A percentile compares a stretch with the other conserved stretches of the same genome.
Evolutionary conservation across 1,140 invertebrate species (phyloP).

Genomic region (Archivesica marissinica): DNA sequence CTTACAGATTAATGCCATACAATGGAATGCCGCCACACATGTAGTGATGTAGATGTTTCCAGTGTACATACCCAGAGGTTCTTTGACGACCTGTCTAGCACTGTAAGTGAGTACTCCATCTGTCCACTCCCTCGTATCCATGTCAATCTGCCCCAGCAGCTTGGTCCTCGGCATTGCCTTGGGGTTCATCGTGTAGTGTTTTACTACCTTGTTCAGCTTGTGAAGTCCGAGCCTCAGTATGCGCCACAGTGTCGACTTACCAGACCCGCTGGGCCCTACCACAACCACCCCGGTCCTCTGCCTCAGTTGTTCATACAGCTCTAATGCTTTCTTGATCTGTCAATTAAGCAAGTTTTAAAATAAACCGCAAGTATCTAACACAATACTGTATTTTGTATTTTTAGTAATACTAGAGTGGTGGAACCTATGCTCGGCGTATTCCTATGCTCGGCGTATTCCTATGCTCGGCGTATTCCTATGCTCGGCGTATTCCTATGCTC

Average conservation of each 20-base stretch:
- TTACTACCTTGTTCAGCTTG: slow-evolving; percentile 89
- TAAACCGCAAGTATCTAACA: too few relatives aligned
- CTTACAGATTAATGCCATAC: too few relatives aligned
- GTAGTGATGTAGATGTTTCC: not conserved
- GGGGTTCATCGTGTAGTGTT: slow-evolving; percentile 94
- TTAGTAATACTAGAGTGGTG: too few relatives aligned
- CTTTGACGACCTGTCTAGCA: slow-evolving; percentile 91
- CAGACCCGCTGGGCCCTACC: slow-evolving; percentile 96
- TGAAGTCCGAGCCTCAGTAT: slow-evolving; percentile 90
- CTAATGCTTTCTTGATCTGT: slow-evolving; percentile 94
- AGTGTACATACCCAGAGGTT: slow-evolving; percentile 87
- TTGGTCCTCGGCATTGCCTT: slow-evolving; percentile 94
- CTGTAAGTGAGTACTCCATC: slow-evolving; percentile 95
- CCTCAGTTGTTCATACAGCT: slow-evolving; percentile 97
- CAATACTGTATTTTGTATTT: too few relatives aligned
- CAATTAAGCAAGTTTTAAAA: too few relatives aligned
- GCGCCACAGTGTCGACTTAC: slow-evolving; percentile 95
- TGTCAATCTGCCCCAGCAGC: slow-evolving; percentile 96
- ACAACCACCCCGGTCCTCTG: slow-evolving; percentile 98
- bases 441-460: too few relatives aligned
- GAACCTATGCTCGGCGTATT: too few relatives aligned
- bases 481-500: too few relatives aligned
- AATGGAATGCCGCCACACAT: too few relatives aligned
- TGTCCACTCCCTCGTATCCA: slow-evolving; percentile 97
- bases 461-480: too few relatives aligned